phyloP scores from a whole-genome alignment of 2,113 vertebrate species.

The Trichechus manatus region DNA sequence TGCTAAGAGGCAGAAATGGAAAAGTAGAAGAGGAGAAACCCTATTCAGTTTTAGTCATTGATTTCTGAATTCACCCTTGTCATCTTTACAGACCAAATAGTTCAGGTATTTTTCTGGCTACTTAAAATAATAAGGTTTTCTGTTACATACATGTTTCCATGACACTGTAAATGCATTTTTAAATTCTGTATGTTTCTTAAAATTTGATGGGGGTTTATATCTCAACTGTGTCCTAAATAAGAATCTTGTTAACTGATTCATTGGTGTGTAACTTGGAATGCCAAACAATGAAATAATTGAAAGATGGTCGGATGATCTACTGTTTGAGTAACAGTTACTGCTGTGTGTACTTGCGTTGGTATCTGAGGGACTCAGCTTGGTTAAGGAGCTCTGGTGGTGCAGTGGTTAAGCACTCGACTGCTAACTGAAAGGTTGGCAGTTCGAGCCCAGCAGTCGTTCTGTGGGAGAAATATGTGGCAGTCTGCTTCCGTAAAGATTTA shows the following conservation, averaged over 20 bases:
- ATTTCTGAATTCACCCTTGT: neutral
- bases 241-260: neutral
- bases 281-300: neutral
- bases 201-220: neutral
- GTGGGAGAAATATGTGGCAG: neutral
- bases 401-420: neutral
- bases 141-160: neutral
- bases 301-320: neutral
- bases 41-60: neutral
- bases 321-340: neutral
- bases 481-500: neutral
- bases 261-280: neutral
- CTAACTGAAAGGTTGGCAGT: neutral
- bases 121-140: constrained; percentile 42
- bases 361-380: neutral
- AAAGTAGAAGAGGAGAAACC: neutral
- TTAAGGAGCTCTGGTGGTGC: neutral
- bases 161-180: neutral
- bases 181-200: neutral
- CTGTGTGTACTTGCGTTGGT: neutral
- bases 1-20: neutral
- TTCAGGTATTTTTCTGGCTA: neutral
- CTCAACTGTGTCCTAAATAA: neutral
- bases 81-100: neutral
- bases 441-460: neutral